Base-by-base conservation (phyloP, 92 coral and sea anemone genomes). In the Palythoa grandis region DNA sequence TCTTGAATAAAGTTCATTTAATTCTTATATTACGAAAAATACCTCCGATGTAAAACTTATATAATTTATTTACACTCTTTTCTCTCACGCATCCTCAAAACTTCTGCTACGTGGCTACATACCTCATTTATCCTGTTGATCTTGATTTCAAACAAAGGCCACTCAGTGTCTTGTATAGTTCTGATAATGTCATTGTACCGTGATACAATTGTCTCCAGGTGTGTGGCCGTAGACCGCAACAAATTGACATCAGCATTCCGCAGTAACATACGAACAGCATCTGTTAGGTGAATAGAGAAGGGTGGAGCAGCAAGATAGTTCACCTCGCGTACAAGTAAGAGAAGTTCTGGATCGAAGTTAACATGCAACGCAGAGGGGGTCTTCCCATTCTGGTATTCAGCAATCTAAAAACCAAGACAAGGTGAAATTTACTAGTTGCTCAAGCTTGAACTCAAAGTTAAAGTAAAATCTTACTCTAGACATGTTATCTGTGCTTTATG, bases 71-170 rank as follows among this genome's bases (percentile, higher is more conserved):
- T 43, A 8, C 9, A 5, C 50, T 43, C 50, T 43, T 43, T 5
- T 8, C 50, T 43, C 9, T 43, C 50, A 43, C 50, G 50, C 9
- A 43, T 7, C 35, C 9, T 75, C 24, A 19, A 25, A 22, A 10
- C 14, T 52, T 76, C 15, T 74, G 56, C 35, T 65, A 65, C 19
- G 0, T 2, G 58, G 0, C 37, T 52, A 83, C 93, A 35, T 86
- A 96, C 99, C 98, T 96, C 98, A 17, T 96, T 93, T 70, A 96
- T 96, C 86, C 92, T 95, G 13, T 94, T 89, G 83, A 96, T 90
- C 85, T 96, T 96, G 87, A 94, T 91, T 87, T 96, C 98, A 90
- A 96, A 96, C 84, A 96, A 87, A 22, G 98, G 97, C 50, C 84
- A 68, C 74, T 96, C 99, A 74, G 87, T 93, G 25, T 92, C 94